Conservation (phyloP, 1,140 invertebrate genomes). For the Schlechtendalia chinensis region DNA sequence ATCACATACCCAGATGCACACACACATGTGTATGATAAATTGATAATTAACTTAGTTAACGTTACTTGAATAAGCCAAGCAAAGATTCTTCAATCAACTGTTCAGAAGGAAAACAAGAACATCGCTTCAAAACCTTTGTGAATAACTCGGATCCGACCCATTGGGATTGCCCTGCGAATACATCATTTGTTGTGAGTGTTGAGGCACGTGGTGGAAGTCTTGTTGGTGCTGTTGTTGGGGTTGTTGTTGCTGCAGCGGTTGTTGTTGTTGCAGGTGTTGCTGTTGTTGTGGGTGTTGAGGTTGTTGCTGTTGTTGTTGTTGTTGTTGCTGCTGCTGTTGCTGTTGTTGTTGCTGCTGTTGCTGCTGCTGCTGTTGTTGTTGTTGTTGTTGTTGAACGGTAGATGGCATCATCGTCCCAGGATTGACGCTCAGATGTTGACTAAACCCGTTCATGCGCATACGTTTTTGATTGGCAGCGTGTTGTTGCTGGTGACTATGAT, state of each 20-base stretch:
- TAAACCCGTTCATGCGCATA: constrained; percentile 60
- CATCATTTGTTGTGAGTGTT: constrained; percentile 54
- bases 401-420: constrained; percentile 54
- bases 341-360: constrained; percentile 58
- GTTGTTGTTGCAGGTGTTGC: constrained; percentile 58
- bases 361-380: constrained; percentile 56
- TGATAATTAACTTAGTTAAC: neutral
- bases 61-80: neutral
- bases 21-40: too few relatives aligned
- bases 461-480: constrained; percentile 64
- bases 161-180: constrained; percentile 46
- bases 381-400: constrained; percentile 57
- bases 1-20: neutral
- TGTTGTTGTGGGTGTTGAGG: constrained; percentile 52
- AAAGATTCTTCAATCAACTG: too few relatives aligned
- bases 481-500: constrained; percentile 56
- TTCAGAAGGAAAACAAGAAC: neutral
- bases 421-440: constrained; percentile 53
- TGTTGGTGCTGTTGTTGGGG: constrained; percentile 54
- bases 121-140: constrained; percentile 51
- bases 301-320: constrained; percentile 53
- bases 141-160: constrained; percentile 25
- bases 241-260: constrained; percentile 56
- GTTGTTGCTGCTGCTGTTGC: constrained; percentile 55
- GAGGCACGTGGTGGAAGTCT: constrained; percentile 53